Conservation (phyloP, 1,140 invertebrate species). For the Zaprionus africanus region DNA sequence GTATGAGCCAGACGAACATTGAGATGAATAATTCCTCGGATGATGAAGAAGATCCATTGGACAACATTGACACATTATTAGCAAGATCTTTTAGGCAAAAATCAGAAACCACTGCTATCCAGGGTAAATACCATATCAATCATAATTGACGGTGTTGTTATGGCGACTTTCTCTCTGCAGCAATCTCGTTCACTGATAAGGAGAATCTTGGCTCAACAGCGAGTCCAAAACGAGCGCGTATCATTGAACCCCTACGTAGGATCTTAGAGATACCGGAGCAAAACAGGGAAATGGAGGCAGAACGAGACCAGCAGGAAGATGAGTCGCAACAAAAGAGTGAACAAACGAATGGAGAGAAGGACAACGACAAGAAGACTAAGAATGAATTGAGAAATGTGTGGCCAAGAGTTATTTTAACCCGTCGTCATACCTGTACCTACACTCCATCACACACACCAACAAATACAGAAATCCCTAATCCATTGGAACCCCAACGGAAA, state of each 20-base stretch:
- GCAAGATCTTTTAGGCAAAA: not conserved
- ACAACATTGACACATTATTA: not conserved
- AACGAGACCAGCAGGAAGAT: not conserved
- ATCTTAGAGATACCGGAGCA: not conserved
- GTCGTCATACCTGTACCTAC: not conserved
- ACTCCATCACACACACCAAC: not conserved
- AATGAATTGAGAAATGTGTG: not conserved
- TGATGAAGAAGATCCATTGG: constrained; percentile 13
- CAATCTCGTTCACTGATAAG: not conserved
- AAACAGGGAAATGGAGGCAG: not conserved
- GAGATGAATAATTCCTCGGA: too few relatives aligned
- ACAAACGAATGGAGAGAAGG: not conserved
- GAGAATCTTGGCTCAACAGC: not conserved
- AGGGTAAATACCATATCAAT: not conserved
- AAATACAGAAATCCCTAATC: not conserved
- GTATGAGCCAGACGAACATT: not conserved
- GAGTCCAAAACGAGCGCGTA: not conserved
- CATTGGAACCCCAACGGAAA: not conserved
- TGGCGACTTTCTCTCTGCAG: not conserved
- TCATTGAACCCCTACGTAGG: not conserved
- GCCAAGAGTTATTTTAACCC: not conserved
- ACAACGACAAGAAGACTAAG: not conserved
- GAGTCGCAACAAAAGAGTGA: not conserved
- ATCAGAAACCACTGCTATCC: not conserved
- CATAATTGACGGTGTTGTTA: not conserved